These are phyloP conservation scores for Tetropium fuscum DNA, from an alignment of 2,888 invertebrate genomes.

Conservation along the genomic window DNA sequence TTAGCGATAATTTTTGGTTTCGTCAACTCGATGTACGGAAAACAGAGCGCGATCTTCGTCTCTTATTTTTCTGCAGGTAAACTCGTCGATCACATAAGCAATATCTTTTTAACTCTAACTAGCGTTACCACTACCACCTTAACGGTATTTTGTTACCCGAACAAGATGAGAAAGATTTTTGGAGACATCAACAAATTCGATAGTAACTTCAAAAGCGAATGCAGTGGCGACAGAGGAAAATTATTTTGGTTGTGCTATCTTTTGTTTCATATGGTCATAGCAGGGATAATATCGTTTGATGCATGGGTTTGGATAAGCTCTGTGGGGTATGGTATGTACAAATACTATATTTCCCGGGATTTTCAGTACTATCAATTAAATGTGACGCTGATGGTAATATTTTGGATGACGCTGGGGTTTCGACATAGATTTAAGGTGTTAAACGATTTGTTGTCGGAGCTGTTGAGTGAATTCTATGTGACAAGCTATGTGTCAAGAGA, in stretches of 20 bases:
- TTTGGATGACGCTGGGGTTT: constrained; percentile 10
- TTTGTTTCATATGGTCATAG: neutral
- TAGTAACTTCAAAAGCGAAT: neutral
- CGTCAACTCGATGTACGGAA: neutral
- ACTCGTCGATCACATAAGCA: neutral
- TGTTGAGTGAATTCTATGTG: neutral
- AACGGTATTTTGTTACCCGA: constrained; percentile 10
- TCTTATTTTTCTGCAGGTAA: neutral
- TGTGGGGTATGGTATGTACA: neutral
- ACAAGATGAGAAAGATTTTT: neutral
- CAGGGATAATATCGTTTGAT: neutral
- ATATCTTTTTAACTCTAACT: constrained; percentile 7
- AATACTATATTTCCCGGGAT: constrained; percentile 1
- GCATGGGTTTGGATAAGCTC: constrained; percentile 2
- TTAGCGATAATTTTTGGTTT: neutral
- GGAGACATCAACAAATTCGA: neutral
- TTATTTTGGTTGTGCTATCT: neutral
- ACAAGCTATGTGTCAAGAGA: too few species aligned
- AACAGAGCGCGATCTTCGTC: neutral
- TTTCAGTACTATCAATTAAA: constrained; percentile 6
- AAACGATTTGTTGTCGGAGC: neutral
- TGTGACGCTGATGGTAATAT: neutral
- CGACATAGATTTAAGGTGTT: neutral
- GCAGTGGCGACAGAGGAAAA: neutral
- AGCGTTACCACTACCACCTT: neutral